Conservation (phyloP, 2,113 vertebrate species). For the Chauna torquata region DNA sequence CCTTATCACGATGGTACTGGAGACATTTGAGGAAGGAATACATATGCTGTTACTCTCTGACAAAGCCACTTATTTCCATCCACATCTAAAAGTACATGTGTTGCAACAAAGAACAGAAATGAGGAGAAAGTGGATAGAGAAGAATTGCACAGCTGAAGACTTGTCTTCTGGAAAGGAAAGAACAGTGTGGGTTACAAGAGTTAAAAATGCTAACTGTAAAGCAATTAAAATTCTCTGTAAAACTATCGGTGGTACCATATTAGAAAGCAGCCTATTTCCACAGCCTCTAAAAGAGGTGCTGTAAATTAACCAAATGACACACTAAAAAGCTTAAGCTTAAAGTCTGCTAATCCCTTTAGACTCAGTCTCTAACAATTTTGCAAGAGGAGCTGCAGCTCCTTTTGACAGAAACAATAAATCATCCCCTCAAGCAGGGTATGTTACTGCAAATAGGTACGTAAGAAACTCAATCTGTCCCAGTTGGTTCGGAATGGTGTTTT, state of each 20-base stretch:
- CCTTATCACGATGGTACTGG: neutral
- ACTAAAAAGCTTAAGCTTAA: conserved; percentile 50
- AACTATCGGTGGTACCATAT: neutral
- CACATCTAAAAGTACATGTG: neutral
- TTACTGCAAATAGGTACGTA: conserved; percentile 45
- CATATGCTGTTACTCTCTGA: neutral
- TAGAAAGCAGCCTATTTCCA: neutral
- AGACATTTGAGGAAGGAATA: neutral
- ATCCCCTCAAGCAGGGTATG: conserved; percentile 39
- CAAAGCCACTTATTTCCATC: neutral
- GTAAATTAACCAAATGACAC: conserved; percentile 61
- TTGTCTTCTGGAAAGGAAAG: neutral
- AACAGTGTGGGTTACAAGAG: neutral
- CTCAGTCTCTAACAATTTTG: conserved; percentile 33
- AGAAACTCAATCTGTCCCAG: conserved; percentile 32
- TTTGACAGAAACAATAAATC: conserved; percentile 57
- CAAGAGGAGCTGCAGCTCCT: conserved; percentile 20
- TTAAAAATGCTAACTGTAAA: neutral
- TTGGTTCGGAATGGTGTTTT: conserved; percentile 21
- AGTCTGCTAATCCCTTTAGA: conserved; percentile 62
- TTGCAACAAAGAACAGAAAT: neutral
- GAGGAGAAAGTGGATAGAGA: neutral
- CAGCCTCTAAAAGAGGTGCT: neutral
- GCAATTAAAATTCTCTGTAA: conserved; percentile 30
- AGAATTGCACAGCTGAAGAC: neutral